Base-by-base conservation (phyloP, 2,113 vertebrate species). In the Struthio camelus region DNA sequence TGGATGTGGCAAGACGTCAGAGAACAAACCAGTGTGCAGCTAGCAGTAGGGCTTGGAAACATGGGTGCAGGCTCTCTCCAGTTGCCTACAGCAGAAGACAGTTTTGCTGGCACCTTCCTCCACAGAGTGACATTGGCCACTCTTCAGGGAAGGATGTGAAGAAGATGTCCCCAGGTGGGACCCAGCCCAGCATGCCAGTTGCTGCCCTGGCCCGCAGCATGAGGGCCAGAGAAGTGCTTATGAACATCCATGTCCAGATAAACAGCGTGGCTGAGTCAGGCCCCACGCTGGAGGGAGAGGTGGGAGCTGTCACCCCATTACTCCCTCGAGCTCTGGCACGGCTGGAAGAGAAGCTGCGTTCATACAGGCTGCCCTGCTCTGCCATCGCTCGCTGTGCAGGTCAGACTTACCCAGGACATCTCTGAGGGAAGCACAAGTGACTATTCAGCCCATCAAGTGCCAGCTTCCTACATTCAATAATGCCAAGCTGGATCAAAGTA, bases 371-470 rank as follows among this genome's bases (percentile, higher is more conserved):
- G 54, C 13, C 23, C 17, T 24, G 6, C 22, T 20, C 0, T 6
- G 4, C 4, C 8, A 13, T 4, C 0, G 0, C 7, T 27, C 36
- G 6, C 14, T n/a, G 2, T 1, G 0, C 1, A 2, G 19, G 6
- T 32, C 59, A 8, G 46, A 36, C 18, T 48, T 62, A 11, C 36
- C 48, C 15, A 27, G 38, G 48, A 27, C 40, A n/a, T 13, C 32
- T 46, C 3, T 9, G 75, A 15, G n/a, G 34, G 42, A 9, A 23
- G 48, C 23, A 32, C 22, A 14, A 54, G 28, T 42, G 28, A 22
- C 28, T 75, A 23, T 50, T 75, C 8, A 22, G 7, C n/a, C 32
- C 22, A 25, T 24, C 40, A 25, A 42, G 38, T 34, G 38, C 28
- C 18, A 9, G 10, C 27, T 38, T 30, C 36, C 18, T 12, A 20